phyloP scores from a whole-genome alignment of 2,888 invertebrate genomes.

The Tetranychus piercei region DNA sequence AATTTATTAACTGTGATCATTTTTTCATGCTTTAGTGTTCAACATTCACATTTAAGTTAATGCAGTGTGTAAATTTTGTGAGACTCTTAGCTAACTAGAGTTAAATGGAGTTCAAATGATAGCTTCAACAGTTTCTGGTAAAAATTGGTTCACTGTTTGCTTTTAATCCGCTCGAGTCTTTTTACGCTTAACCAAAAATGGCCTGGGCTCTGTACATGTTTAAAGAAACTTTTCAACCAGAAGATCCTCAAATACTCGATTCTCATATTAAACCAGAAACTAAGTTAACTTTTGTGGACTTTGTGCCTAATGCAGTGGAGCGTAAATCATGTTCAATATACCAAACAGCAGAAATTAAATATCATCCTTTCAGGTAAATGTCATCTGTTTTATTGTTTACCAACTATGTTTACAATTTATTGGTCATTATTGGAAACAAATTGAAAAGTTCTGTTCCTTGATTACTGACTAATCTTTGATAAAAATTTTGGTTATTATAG shows the following conservation, averaged over 20 bases:
- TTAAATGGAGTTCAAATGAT: neutral
- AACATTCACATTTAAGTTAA: neutral
- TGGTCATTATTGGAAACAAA: too few species aligned
- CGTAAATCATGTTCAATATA: constrained; percentile 16
- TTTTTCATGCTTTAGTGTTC: neutral
- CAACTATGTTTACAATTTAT: too few species aligned
- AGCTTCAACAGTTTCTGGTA: neutral
- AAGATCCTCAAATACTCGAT: constrained; percentile 19
- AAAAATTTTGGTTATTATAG: too few species aligned
- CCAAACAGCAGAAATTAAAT: constrained; percentile 17
- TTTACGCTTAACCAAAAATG: constrained; percentile 12
- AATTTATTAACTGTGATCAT: neutral
- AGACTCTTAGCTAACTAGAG: neutral
- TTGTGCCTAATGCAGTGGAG: constrained; percentile 19
- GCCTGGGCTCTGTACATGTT: constrained; percentile 19
- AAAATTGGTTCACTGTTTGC: neutral
- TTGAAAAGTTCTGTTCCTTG: too few species aligned
- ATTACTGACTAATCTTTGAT: too few species aligned
- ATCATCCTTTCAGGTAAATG: constrained; percentile 21
- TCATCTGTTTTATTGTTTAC: neutral
- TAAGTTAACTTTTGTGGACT: constrained; percentile 21
- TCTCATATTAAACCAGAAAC: constrained; percentile 17
- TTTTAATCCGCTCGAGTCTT: neutral
- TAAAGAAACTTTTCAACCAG: constrained; percentile 19
- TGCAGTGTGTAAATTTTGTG: neutral